phyloP scores from a whole-genome alignment of 2,888 invertebrate species.

The Altica lythri region DNA sequence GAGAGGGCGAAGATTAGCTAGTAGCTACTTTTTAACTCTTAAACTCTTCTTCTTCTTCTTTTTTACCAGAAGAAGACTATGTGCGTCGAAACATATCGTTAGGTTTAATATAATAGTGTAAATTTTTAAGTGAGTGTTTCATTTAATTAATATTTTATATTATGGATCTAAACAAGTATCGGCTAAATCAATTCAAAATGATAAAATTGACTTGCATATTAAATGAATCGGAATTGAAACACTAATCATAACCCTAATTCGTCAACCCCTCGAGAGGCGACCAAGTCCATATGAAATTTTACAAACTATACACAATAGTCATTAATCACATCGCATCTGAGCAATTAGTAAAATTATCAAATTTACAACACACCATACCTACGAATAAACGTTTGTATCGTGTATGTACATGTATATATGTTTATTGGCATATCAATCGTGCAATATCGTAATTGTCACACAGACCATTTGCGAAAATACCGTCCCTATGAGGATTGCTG shows the following conservation, averaged over 20 bases:
- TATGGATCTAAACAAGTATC: too few species aligned
- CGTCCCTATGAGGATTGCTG: constrained; percentile 10
- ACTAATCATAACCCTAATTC: not conserved
- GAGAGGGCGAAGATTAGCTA: too few species aligned
- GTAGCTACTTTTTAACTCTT: too few species aligned
- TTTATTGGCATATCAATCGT: constrained; percentile 33
- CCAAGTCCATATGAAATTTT: constrained; percentile 7
- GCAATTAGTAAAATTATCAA: constrained; percentile 39
- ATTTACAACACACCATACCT: constrained; percentile 33
- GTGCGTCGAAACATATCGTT: too few species aligned
- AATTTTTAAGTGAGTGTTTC: too few species aligned
- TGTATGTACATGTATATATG: constrained; percentile 19
- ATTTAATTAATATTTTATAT: too few species aligned
- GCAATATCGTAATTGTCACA: constrained; percentile 35
- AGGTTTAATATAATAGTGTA: too few species aligned
- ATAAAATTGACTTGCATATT: too few species aligned
- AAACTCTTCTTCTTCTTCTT: too few species aligned
- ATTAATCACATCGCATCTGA: constrained; percentile 33
- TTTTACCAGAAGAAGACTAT: too few species aligned
- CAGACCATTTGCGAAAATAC: constrained; percentile 30
- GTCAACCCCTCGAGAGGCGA: constrained; percentile 10
- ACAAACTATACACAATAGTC: constrained; percentile 20
- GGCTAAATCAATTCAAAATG: too few species aligned
- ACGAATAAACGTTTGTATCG: constrained; percentile 15
- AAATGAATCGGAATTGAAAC: too few species aligned